Evolutionary conservation across 2,113 vertebrate species (phyloP).

Genomic region (Raphicerus campestris): DNA sequence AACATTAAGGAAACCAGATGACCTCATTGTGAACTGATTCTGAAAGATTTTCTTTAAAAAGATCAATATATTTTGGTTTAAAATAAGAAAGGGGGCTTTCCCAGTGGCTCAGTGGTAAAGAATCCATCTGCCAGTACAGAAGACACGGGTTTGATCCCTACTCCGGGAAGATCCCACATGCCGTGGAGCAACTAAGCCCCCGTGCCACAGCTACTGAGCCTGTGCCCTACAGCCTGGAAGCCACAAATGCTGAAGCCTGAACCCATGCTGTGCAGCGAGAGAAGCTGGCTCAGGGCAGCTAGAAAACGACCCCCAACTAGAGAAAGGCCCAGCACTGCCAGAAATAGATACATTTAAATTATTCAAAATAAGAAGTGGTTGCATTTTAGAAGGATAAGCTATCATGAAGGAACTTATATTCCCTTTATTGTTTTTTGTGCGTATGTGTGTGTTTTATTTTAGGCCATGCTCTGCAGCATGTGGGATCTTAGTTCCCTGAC

Average conservation of each 20-base stretch:
- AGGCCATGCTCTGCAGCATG: background rate
- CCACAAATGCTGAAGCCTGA: background rate
- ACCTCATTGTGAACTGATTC: slow-evolving; percentile 14
- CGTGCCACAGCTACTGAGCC: background rate
- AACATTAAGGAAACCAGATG: background rate
- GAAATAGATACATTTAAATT: background rate
- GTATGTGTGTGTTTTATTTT: background rate
- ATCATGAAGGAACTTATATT: background rate
- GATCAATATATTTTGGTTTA: slow-evolving; percentile 7
- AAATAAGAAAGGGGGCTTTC: background rate
- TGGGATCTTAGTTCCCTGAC: background rate
- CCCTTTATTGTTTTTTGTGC: background rate
- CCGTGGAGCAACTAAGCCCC: background rate
- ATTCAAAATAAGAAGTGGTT: slow-evolving; percentile 12
- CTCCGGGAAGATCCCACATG: background rate
- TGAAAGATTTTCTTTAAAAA: slow-evolving; percentile 20
- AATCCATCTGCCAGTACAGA: background rate
- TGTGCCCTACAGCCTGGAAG: background rate
- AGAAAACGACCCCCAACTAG: background rate
- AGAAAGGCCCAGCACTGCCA: background rate
- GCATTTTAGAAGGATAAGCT: slow-evolving; percentile 21
- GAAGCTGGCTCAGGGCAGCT: background rate
- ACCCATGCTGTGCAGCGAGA: background rate
- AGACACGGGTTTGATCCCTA: background rate
- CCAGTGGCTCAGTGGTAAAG: background rate